Evolutionary conservation across 2,888 invertebrate species (phyloP), one percentile per base, ranked within the genome.

Genomic region (Lycocerus yunnanus): DNA sequence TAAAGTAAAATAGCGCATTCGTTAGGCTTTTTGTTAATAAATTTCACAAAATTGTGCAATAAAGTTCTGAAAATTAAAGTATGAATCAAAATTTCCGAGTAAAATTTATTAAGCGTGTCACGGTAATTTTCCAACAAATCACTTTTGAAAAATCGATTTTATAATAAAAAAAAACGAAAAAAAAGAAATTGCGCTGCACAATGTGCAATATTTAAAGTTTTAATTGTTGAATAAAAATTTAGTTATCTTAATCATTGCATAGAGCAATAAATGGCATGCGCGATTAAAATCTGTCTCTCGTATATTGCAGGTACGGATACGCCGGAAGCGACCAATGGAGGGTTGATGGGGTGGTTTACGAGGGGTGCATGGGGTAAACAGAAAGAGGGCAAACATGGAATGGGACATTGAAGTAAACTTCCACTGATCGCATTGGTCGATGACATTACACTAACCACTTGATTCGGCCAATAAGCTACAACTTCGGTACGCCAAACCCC

Each of bases 301-400:
- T 76, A 80, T 80, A 81, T 80, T 84, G 82, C 82, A 81, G 82
- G 79, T 73, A 77, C 79, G 77, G 78, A 78, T 78, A 83, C 80
- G 81, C 84, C 85, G 85, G 85, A 85, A 84, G 84, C 84, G 73
- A 81, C 84, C 84, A 84, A 85, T 85, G 79, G 82, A 81, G 83
- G 80, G 73, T 72, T 58, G 24, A 43, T 69, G 71, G 78, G 77
- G 81, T 81, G 81, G 79, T 73, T 78, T 80, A 72, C 72, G 76
- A 78, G 74, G 77, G 74, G 74, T 72, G 69, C 65, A 71, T 78
- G 77, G 79, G 75, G 78, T 72, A 72, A 73, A 68, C 79, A 80
- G 80, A 85, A 85, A 83, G 84, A 84, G 84, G 84, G 82, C 84
- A 84, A 77, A 84, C 81, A 78, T 80, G 79, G 81, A 79, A 81